These are phyloP conservation scores for Orthosia incerta DNA, from an alignment of 2,888 invertebrate genomes.

Conservation along the genomic window DNA sequence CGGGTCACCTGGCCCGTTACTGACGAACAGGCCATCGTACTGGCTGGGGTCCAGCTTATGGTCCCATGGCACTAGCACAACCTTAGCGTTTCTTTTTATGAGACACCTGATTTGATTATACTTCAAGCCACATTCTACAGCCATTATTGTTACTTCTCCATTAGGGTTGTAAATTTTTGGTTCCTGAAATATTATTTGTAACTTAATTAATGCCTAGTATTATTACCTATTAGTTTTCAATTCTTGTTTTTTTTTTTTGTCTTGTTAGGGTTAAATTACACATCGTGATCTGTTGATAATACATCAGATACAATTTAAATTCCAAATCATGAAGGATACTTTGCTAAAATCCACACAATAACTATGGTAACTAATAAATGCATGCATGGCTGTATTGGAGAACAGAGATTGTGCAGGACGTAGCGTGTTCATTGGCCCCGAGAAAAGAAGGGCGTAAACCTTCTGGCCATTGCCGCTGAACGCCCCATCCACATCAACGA, in stretches of 20 bases:
- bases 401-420: too few relatives aligned
- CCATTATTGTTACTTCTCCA: slow-evolving; percentile 95
- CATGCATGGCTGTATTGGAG: too few relatives aligned
- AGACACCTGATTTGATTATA: slow-evolving; percentile 98
- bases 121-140: slow-evolving; percentile 99
- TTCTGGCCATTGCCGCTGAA: too few relatives aligned
- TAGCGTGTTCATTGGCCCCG: too few relatives aligned
- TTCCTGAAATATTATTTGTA: slow-evolving; percentile 83
- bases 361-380: too few relatives aligned
- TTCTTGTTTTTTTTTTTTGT: too few relatives aligned
- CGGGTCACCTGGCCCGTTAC: slow-evolving; percentile 99
- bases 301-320: neutral
- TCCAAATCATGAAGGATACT: neutral
- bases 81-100: slow-evolving; percentile 95
- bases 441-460: too few relatives aligned
- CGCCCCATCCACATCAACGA: too few relatives aligned
- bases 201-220: neutral
- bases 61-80: slow-evolving; percentile 98
- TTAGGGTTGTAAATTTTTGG: slow-evolving; percentile 93
- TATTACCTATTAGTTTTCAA: too few relatives aligned
- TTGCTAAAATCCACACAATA: too few relatives aligned
- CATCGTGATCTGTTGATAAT: too few relatives aligned
- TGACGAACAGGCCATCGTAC: slow-evolving; percentile 98
- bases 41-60: slow-evolving; percentile 92
- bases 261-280: too few relatives aligned